Base-by-base conservation (phyloP, 2,797 vertebrate species). In the Pangasius macronema region DNA sequence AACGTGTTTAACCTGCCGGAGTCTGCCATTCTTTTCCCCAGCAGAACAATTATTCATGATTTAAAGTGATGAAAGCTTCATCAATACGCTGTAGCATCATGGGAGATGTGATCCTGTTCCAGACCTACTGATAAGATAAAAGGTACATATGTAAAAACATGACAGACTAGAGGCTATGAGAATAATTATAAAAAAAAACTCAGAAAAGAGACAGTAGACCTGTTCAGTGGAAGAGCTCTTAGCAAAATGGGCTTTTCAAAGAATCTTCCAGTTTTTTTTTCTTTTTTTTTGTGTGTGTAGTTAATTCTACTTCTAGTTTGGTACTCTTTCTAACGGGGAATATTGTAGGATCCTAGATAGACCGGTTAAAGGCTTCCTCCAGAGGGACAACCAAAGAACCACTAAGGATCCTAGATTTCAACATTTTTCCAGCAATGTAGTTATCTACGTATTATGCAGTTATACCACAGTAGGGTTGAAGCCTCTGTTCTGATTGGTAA, bases 1-100 rank as follows among this genome's bases (percentile, higher is more conserved):
- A 91, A 90, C 87, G 88, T 84, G 83, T 89, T 80, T 88, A 91
- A 93, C 73, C 79, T 88, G 86, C 72, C 76, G 63, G n/a, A 90
- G 85, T 27, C 79, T 59, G 61, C 22, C 76, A 42, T 85, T 53
- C 42, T 88, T 87, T 88, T 83, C 14, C 87, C 87, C 87, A 59
- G 79, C 59, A 77, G 80, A 59, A 77, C 87, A 86, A 88, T 88
- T 88, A 88, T 83, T 88, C 84, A 83, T 86, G 80, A 86, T 88
- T 88, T 83, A 77, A 88, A 86, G 65, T 83, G 80, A 83, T 86
- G 27, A 88, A 85, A 86, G 49, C 70, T 53, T 83, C 39, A 88
- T 83, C 79, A 36, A 88, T 85, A 65, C 2, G 55, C 84, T 77
- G 33, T 53, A 5, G 70, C 72, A 83, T 77, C 46, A 46, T 51